These are phyloP conservation scores for Formica aserva DNA, from an alignment of 2,888 invertebrate genomes.

Conservation along the genomic window DNA sequence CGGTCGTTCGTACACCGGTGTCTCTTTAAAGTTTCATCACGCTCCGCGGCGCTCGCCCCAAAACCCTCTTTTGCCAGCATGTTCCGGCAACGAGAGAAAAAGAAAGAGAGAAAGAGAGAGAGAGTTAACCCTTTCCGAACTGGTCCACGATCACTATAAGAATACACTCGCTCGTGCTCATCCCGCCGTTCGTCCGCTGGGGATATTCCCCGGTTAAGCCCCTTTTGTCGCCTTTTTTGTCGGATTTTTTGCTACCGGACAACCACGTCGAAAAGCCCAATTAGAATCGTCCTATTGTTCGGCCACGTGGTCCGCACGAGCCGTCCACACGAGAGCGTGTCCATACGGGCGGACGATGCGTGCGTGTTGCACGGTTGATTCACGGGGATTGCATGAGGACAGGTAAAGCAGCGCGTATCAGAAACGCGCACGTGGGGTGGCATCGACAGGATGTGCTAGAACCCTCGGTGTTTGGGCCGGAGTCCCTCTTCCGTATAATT, in stretches of 20 bases:
- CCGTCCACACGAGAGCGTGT: constrained; percentile 68
- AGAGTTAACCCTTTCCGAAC: constrained; percentile 76
- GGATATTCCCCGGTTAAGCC: constrained; percentile 71
- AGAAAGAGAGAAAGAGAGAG: constrained; percentile 18
- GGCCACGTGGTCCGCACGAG: constrained; percentile 85
- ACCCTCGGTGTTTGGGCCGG: constrained; percentile 1
- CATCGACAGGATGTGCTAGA: constrained; percentile 41
- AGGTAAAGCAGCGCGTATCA: constrained; percentile 60
- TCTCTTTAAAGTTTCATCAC: constrained; percentile 78
- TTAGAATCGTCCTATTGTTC: constrained; percentile 85
- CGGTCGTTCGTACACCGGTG: constrained; percentile 61
- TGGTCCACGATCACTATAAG: constrained; percentile 50
- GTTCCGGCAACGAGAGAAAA: constrained; percentile 43
- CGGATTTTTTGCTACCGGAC: constrained; percentile 75
- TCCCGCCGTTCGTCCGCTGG: constrained; percentile 62
- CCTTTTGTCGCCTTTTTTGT: constrained; percentile 81
- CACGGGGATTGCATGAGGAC: constrained; percentile 54
- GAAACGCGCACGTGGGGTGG: constrained; percentile 52
- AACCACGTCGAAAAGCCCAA: constrained; percentile 83
- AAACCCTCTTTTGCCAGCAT: constrained; percentile 44
- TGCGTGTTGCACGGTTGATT: constrained; percentile 15
- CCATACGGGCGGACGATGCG: constrained; percentile 31
- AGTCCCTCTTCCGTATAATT: constrained; percentile 14
- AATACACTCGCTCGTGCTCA: constrained; percentile 65
- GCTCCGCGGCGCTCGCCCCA: constrained; percentile 66